Base-by-base conservation (phyloP, 2,888 invertebrate genomes). In the Lepidocyrtoides sp. region DNA sequence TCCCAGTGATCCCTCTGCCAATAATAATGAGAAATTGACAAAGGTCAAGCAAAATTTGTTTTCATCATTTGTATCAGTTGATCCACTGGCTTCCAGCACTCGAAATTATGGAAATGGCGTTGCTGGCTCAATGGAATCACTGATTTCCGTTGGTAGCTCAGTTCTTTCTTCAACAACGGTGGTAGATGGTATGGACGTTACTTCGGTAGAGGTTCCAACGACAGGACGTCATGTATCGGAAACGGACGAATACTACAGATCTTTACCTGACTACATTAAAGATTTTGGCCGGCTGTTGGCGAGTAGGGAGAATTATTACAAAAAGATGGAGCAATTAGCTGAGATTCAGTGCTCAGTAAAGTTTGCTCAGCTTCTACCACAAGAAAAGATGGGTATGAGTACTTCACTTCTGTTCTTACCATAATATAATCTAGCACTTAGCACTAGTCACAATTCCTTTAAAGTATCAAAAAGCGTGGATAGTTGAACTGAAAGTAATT, bases 41-140 rank as follows among this genome's bases (percentile, higher is more conserved):
- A 83, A 83, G n/a, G n/a, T n/a, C 36, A 69, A 82, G 17, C 89
- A 83, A 41, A 89, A 89, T 36, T 60, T 89, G 60, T 89, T 57
- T 48, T 72, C 89, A 2, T 57, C 82, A 4, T 89, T 89, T 83
- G 89, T 83, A 8, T 60, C 51, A 5, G 83, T 75, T 14, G 89
- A 89, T 41, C 89, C 89, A 0, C 14, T 89, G 8, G 89, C 89
- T 23, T 54, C 72, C n/a, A 89, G 89, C 32, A 89, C 89, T 0
- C 48, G 82, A 48, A 89, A 89, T 89, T 89, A 89, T 89, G 89
- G 89, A n/a, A 60, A 75, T 83, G 75, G 89, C 7, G 36, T 66
- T 57, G 60, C 57, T 14, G 82, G 82, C 36, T 89, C 83, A 2
- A 41, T 69, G 41, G 89, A 89, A 14, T 89, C 89, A 0, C n/a